Evolutionary conservation across 1,140 invertebrate species (phyloP).

Genomic region (Homalodisca vitripennis): DNA sequence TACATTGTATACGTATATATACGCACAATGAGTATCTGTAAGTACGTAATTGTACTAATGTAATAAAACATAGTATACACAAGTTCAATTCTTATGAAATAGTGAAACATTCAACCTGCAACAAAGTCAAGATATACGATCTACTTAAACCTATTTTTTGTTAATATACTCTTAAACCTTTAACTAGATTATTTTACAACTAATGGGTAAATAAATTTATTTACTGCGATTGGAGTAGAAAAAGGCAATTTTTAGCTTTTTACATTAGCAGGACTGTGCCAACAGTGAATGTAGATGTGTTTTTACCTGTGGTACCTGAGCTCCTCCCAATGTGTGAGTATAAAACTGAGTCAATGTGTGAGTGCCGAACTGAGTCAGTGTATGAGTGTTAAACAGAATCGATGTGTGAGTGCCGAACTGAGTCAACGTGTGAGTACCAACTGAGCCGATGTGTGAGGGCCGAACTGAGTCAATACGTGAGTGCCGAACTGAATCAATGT

Average conservation of each 20-base stretch:
- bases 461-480: no score
- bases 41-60: neutral
- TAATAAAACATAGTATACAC: constrained; percentile 4
- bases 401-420: no score
- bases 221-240: constrained; percentile 9
- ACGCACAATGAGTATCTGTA: neutral
- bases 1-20: no score
- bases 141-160: constrained; percentile 10
- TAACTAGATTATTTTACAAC: constrained; percentile 15
- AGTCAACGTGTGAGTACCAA: no score
- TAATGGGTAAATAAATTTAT: constrained; percentile 15
- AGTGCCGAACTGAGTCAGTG: no score
- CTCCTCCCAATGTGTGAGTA: no score
- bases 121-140: constrained; percentile 7
- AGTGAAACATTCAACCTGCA: constrained; percentile 6
- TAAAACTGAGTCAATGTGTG: no score
- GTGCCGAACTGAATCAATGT: no score
- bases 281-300: neutral
- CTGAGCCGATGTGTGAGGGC: no score
- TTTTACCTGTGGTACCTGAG: no score
- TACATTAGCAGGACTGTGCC: neutral
- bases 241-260: constrained; percentile 8
- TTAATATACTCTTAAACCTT: neutral
- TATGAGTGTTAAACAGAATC: no score
- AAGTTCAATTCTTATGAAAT: constrained; percentile 15